A percentile compares a stretch with the other conserved stretches of the same genome.
Evolutionary conservation across 2,113 vertebrate genomes (phyloP).

Genomic region (Sprattus sprattus): DNA sequence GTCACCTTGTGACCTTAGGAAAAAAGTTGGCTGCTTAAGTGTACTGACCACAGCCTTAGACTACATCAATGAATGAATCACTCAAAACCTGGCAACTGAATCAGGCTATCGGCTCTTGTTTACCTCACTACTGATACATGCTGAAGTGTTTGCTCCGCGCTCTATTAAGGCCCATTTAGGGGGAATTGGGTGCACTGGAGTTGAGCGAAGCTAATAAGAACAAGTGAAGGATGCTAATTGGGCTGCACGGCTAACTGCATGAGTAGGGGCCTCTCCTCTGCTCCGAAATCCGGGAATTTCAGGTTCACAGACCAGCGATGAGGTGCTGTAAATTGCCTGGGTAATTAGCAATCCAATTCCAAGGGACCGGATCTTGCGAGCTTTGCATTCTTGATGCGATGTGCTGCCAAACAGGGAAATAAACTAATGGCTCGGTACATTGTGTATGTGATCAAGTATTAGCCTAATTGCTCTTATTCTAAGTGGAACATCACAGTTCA

Average conservation of each 20-base stretch:
- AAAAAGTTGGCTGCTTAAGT: neutral
- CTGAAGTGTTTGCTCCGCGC: conserved; percentile 12
- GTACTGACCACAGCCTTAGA: neutral
- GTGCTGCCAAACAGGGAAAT: neutral
- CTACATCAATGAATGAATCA: neutral
- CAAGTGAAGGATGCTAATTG: conserved; percentile 32
- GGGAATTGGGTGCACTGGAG: neutral
- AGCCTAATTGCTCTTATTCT: neutral
- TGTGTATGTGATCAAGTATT: neutral
- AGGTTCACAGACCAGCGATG: conserved; percentile 35
- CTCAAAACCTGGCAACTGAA: conserved; percentile 3
- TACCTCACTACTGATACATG: neutral
- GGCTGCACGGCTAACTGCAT: conserved; percentile 28
- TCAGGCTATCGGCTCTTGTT: conserved; percentile 7
- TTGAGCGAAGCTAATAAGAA: conserved; percentile 20
- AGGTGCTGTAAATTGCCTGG: conserved; percentile 40
- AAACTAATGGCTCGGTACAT: neutral
- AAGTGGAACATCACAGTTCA: neutral
- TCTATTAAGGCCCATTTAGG: neutral
- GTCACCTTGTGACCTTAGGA: neutral
- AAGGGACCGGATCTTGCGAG: neutral
- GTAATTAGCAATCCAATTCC: conserved; percentile 39
- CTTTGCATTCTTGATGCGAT: conserved; percentile 1
- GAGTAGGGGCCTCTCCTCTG: conserved; percentile 39
- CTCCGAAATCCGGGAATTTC: conserved; percentile 49